Evolutionary conservation across 2,113 vertebrate species (phyloP).

Genomic region (Butastur rufipennis): DNA sequence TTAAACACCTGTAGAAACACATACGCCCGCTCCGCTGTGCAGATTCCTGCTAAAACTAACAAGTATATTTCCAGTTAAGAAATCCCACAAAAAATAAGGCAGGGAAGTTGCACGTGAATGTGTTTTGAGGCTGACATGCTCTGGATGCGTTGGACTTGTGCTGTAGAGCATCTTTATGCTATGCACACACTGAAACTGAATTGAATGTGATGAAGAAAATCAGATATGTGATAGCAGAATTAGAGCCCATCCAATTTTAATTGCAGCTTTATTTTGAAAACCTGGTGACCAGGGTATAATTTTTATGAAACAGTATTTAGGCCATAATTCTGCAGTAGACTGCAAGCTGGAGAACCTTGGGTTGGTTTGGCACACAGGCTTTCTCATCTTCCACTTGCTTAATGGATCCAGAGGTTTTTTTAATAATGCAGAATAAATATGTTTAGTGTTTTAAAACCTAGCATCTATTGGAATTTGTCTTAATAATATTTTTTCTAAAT

Average conservation of each 20-base stretch:
- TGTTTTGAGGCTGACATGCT: not conserved
- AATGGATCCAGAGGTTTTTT: not conserved
- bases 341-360: not conserved
- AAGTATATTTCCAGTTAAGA: not conserved
- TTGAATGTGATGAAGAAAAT: not conserved
- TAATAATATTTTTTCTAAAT: not conserved
- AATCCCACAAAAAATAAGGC: not conserved
- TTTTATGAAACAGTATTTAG: not conserved
- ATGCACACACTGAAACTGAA: not conserved
- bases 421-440: not conserved
- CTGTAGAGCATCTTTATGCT: not conserved
- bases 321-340: not conserved
- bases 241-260: not conserved
- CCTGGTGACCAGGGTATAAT: not conserved
- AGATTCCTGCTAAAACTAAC: not conserved
- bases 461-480: not conserved
- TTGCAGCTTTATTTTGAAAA: not conserved
- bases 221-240: not conserved
- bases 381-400: not conserved
- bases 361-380: not conserved
- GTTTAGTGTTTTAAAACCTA: not conserved
- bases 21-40: too few species aligned
- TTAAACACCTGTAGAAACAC: not conserved
- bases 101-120: fast-evolving
- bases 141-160: not conserved